A percentile compares a stretch with the other conserved stretches of the same genome.
Conservation (phyloP, 1,140 invertebrate species). For the Drosophila ananassae region DNA sequence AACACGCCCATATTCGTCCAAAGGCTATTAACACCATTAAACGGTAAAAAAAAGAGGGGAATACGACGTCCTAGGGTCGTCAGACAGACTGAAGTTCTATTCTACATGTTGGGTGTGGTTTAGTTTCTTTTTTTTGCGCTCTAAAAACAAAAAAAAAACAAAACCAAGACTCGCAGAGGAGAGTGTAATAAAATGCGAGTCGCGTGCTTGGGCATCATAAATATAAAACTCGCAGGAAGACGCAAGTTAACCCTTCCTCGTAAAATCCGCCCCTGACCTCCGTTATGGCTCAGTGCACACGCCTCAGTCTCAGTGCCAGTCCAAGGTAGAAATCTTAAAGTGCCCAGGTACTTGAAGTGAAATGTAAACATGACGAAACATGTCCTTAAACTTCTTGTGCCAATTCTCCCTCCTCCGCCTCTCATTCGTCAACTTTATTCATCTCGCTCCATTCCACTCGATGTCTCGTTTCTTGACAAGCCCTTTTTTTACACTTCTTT, state of each 20-base stretch:
- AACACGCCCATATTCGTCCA: constrained; percentile 51
- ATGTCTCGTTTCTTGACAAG: constrained; percentile 54
- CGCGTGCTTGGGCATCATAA: constrained; percentile 71
- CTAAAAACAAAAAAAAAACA: not conserved
- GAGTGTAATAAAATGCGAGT: constrained; percentile 62
- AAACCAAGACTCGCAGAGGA: constrained; percentile 36
- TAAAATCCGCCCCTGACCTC: constrained; percentile 45
- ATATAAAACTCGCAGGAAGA: constrained; percentile 58
- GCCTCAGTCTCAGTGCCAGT: constrained; percentile 1
- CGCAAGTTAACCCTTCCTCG: constrained; percentile 44
- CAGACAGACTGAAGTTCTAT: constrained; percentile 20
- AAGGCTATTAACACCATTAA: constrained; percentile 67
- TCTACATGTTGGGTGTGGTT: constrained; percentile 36
- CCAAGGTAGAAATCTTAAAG: constrained; percentile 53
- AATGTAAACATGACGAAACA: constrained; percentile 56
- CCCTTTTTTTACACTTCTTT: constrained; percentile 57
- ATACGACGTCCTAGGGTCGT: constrained; percentile 8
- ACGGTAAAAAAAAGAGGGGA: constrained; percentile 42
- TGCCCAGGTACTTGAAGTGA: constrained; percentile 46
- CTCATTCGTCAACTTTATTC: not conserved
- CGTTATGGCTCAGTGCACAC: not conserved
- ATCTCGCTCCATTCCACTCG: constrained; percentile 7
- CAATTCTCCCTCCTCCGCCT: constrained; percentile 6
- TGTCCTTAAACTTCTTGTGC: constrained; percentile 71
- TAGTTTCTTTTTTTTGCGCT: not conserved